Conservation (phyloP, 1,140 invertebrate genomes). For the Drosophila prosaltans region DNA sequence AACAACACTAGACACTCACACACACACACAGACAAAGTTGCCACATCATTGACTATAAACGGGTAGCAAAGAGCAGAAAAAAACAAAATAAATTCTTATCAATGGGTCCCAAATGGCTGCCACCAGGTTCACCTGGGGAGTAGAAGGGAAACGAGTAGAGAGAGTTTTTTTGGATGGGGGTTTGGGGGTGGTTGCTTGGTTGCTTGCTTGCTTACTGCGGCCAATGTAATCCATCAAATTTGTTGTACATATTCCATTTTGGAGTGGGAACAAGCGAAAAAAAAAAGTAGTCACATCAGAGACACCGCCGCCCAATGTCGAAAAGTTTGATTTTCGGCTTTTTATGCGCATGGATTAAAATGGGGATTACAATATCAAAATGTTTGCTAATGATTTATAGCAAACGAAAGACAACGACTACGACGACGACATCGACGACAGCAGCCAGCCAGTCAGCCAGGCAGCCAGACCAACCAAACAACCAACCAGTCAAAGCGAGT, state of each 20-base stretch:
- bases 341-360: slow-evolving; percentile 82
- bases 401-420: slow-evolving; percentile 53
- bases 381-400: slow-evolving; percentile 83
- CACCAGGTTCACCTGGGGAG: slow-evolving; percentile 6
- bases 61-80: slow-evolving; percentile 26
- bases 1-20: slow-evolving; percentile 35
- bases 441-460: slow-evolving; percentile 30
- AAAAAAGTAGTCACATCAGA: slow-evolving; percentile 74
- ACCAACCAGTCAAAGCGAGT: slow-evolving; percentile 3
- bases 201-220: slow-evolving; percentile 20
- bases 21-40: slow-evolving; percentile 30
- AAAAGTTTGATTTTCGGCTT: slow-evolving; percentile 83
- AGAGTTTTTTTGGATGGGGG: background rate
- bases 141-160: background rate
- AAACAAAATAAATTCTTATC: slow-evolving; percentile 51
- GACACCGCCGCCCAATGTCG: slow-evolving; percentile 75
- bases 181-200: background rate
- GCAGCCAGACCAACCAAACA: slow-evolving; percentile 24
- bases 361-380: slow-evolving; percentile 83
- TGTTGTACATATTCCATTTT: slow-evolving; percentile 20
- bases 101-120: slow-evolving; percentile 51
- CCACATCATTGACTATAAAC: slow-evolving; percentile 52
- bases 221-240: slow-evolving; percentile 80
- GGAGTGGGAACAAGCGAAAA: slow-evolving; percentile 56
- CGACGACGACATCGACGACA: slow-evolving; percentile 17